Evolutionary conservation across 2,797 vertebrate genomes (phyloP).

Genomic region (Phalanger gymnotis): DNA sequence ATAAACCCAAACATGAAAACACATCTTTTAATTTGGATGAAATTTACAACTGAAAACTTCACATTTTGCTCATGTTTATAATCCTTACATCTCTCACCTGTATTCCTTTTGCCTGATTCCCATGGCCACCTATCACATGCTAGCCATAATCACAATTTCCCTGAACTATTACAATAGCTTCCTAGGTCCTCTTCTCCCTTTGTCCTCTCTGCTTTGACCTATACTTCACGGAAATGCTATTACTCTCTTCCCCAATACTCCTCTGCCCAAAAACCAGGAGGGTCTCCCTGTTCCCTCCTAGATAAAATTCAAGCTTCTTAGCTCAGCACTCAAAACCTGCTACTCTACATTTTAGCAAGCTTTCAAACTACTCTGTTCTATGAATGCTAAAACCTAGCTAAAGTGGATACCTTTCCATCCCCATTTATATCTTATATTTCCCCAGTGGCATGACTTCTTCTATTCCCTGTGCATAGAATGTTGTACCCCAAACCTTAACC

Average conservation of each 20-base stretch:
- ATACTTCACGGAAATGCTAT: neutral
- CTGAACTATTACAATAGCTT: neutral
- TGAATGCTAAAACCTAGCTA: neutral
- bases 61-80: neutral
- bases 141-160: neutral
- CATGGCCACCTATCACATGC: neutral
- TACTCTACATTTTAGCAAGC: neutral
- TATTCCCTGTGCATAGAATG: neutral
- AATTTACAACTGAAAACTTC: neutral
- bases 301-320: neutral
- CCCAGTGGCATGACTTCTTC: neutral
- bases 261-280: neutral
- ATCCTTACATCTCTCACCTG: neutral
- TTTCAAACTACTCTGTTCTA: neutral
- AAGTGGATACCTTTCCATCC: neutral
- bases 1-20: neutral
- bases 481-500: neutral
- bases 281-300: neutral
- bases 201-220: neutral
- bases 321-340: neutral
- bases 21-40: neutral
- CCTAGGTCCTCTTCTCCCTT: neutral
- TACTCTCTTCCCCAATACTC: neutral
- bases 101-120: neutral
- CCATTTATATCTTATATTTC: neutral